Evolutionary conservation across 2,797 vertebrate genomes (phyloP).

Genomic region (Sarcoramphus papa): DNA sequence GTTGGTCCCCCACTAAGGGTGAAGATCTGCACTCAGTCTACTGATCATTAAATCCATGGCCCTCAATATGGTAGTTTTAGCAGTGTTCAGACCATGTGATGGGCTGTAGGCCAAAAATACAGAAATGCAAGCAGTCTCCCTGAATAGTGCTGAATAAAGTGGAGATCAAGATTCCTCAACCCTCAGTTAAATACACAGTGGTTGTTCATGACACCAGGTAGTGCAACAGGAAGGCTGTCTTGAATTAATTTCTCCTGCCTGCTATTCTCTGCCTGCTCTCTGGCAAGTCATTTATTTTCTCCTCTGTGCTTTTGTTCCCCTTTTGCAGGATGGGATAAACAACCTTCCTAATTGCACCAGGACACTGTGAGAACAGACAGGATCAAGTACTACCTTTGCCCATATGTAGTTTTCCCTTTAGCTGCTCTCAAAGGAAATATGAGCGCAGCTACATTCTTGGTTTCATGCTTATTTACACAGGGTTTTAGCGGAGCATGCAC

Average conservation of each 20-base stretch:
- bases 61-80: not conserved
- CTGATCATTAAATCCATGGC: not conserved
- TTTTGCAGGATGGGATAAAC: not conserved
- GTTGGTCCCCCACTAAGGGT: not conserved
- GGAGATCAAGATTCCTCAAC: not conserved
- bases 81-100: not conserved
- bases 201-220: not conserved
- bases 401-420: not conserved
- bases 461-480: not conserved
- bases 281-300: not conserved
- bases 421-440: not conserved
- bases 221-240: not conserved
- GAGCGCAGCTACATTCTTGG: not conserved
- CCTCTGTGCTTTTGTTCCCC: not conserved
- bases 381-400: not conserved
- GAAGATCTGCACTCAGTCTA: not conserved
- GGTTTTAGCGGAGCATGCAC: not conserved
- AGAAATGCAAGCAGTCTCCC: not conserved
- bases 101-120: not conserved
- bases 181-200: not conserved
- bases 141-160: not conserved
- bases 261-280: not conserved
- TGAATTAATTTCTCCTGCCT: not conserved
- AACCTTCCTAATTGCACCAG: not conserved
- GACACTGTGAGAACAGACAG: not conserved